phyloP scores from a whole-genome alignment of 2,113 vertebrate species.

The Accipiter cooperii region DNA sequence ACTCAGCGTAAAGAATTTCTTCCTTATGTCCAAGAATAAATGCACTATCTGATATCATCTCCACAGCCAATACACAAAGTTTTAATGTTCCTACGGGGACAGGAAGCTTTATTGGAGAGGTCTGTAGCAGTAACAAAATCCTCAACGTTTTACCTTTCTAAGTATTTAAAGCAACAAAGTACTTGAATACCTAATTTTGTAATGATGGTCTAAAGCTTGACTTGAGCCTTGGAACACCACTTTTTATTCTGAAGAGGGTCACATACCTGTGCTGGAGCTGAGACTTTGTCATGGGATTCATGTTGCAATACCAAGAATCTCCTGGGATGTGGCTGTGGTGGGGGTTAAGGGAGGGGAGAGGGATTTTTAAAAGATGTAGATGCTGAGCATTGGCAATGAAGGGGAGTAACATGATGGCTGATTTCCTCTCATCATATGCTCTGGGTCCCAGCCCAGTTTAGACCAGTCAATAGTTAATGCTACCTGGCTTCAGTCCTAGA shows the following conservation, averaged over 20 bases:
- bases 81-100: neutral
- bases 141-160: neutral
- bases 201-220: neutral
- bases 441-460: neutral
- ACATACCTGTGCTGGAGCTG: neutral
- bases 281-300: neutral
- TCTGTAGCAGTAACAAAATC: neutral
- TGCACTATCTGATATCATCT: neutral
- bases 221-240: neutral
- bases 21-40: neutral
- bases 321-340: neutral
- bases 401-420: neutral
- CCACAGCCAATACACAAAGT: neutral
- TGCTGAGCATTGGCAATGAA: neutral
- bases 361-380: neutral
- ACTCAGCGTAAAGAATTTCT: neutral
- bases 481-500: neutral
- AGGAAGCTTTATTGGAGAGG: neutral
- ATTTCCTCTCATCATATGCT: neutral
- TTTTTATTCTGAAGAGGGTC: neutral
- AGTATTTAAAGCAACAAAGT: neutral
- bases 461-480: neutral
- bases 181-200: neutral
- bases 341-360: neutral
- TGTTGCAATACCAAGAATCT: neutral